Evolutionary conservation across 1,140 invertebrate species (phyloP).

Genomic region (Bombus waltoni): DNA sequence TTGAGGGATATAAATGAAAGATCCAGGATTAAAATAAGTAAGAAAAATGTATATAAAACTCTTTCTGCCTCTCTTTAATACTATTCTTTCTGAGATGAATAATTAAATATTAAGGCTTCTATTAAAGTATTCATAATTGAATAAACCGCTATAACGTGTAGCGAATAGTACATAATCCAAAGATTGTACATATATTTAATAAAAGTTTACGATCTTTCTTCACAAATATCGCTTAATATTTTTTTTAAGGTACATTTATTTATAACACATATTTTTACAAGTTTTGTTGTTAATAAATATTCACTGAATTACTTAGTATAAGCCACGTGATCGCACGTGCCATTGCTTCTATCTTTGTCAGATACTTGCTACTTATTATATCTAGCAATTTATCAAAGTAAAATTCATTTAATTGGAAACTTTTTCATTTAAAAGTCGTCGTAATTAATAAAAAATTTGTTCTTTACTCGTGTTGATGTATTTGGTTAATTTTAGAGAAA

Average conservation of each 20-base stretch:
- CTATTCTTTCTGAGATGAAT: background rate
- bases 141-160: background rate
- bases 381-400: background rate
- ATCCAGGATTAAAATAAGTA: background rate
- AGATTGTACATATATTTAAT: background rate
- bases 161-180: background rate
- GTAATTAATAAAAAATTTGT: background rate
- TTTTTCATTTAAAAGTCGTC: too few relatives aligned
- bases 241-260: background rate
- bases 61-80: background rate
- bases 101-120: background rate
- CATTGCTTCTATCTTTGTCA: conserved; percentile 55
- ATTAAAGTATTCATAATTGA: background rate
- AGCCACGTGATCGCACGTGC: conserved; percentile 81
- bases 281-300: background rate
- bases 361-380: background rate
- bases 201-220: background rate
- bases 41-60: background rate
- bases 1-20: background rate
- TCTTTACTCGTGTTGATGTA: background rate
- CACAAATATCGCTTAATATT: background rate
- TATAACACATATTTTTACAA: too few relatives aligned
- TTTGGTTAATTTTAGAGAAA: background rate
- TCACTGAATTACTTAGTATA: conserved; percentile 45
- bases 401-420: background rate